Base-by-base conservation (phyloP, 2,113 vertebrate genomes). In the Mesitornis unicolor region DNA sequence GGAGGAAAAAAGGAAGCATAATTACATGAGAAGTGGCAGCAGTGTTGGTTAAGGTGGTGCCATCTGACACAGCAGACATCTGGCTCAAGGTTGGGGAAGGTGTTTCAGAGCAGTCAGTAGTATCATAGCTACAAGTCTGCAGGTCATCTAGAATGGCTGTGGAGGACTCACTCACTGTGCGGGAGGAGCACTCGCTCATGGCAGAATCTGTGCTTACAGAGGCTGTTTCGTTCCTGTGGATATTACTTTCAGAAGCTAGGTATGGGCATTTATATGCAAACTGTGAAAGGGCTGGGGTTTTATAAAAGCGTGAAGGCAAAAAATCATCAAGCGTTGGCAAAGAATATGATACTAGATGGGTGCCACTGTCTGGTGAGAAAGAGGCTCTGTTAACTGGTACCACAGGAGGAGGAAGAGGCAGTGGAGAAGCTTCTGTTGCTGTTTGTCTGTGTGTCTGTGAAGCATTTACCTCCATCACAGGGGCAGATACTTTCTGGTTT, bases 1-100 rank as follows among this genome's bases (percentile, higher is more conserved):
- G 69, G 95, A 93, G 89, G 90, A 96, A 97, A 87, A 95, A 97
- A 97, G 96, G 95, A 97, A 97, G 91, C 97, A 98, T 99, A 99
- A 99, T 99, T 99, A 99, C 98, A 97, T 98, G 98, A 98, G 98
- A 98, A 92, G 97, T 96, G 98, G 98, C 97, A 95, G 97, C 97
- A 97, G 97, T 95, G 96, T 97, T 96, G 96, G 98, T 98, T 98
- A 98, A 96, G 96, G 96, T 96, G 91, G 96, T 97, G 97, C 98
- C 98, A 89, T 98, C 98, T 98, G 98, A 98, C 90, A 97, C 97
- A 89, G 98, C 93, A 87, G 99, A 99, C 97, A 97, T 98, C 95
- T 98, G 98, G 98, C 98, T 99, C 98, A 98, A 96, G 90, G 98
- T 98, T 96, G 99, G 99, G 97, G 99, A 98, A 71, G 98, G 99